Base-by-base conservation (phyloP, 2,888 invertebrate species). In the Mythimna vitellina region DNA sequence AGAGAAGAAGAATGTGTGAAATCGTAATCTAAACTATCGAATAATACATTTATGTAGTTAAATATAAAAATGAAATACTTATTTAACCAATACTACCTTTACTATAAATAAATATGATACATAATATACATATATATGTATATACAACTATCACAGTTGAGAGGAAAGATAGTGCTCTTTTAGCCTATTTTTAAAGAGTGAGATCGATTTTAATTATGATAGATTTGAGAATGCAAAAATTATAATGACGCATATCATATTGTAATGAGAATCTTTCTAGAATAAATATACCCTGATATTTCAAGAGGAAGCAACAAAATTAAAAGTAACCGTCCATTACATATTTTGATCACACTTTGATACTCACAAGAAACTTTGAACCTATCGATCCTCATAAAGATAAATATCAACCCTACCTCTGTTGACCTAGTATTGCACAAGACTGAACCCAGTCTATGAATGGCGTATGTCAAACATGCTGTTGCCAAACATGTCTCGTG, bases 401-500 rank as follows among this genome's bases (percentile, higher is more conserved):
- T 53, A 46, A 38, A 46, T 29, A 51, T 70, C 32, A 22, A 25
- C n/a, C 35, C 3, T 46, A 57, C 4, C 17, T n/a, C 54, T 68
- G 56, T 25, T 22, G 35, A 49, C 62, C 49, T 68, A 57, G 71
- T 80, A 69, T 64, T 68, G 65, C 68, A 79, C 49, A 76, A 78
- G 65, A 72, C 64, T 69, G 57, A 73, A 77, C 56, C 56, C 46
- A 57, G 66, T 74, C 74, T 75, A 75, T 83, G 86, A 85, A 84
- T 81, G 78, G 76, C 79, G 70, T 64, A 81, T 81, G 85, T 78
- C 78, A 83, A 78, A 84, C 78, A 78, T 71, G 70, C 65, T 82
- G 68, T 61, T 72, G 70, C 82, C 70, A 73, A 84, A 86, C 76
- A 72, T 75, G 73, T 69, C 79, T 73, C 81, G 9, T 73, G 79